Conservation (phyloP, 2,888 invertebrate species). For the Cylindroiulus punctatus region DNA sequence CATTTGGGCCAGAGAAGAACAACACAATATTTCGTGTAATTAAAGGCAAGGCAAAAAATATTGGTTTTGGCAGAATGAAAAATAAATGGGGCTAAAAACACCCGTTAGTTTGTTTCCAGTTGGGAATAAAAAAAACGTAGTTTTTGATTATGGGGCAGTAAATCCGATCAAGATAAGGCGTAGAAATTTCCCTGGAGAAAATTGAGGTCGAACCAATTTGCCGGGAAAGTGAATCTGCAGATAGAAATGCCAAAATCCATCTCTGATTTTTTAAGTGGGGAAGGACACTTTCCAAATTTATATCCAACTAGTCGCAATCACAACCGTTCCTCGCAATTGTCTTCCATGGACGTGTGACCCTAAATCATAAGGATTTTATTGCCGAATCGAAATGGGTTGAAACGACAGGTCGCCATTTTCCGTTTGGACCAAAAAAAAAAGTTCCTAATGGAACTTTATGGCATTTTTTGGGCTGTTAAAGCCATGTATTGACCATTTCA, state of each 20-base stretch:
- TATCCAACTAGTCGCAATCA: conserved; percentile 1
- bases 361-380: conserved; percentile 21
- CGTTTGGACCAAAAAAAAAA: neutral
- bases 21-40: neutral
- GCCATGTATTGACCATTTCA: neutral
- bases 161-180: neutral
- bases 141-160: neutral
- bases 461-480: neutral
- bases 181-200: conserved; percentile 27
- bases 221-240: neutral
- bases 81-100: neutral
- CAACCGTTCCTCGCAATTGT: neutral
- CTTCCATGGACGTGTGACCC: neutral
- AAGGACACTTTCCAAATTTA: neutral
- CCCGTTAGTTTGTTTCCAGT: neutral
- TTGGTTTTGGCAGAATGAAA: neutral
- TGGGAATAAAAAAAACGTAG: neutral
- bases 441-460: neutral
- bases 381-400: neutral
- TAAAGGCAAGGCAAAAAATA: neutral
- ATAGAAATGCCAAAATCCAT: neutral
- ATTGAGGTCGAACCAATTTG: neutral
- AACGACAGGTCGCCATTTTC: neutral
- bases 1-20: no score
- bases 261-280: neutral